A percentile compares a stretch with the other conserved stretches of the same genome.
These are phyloP conservation scores for Ciona savignyi DNA, from an alignment of 23 tunicate species.

Conservation along the genomic window DNA sequence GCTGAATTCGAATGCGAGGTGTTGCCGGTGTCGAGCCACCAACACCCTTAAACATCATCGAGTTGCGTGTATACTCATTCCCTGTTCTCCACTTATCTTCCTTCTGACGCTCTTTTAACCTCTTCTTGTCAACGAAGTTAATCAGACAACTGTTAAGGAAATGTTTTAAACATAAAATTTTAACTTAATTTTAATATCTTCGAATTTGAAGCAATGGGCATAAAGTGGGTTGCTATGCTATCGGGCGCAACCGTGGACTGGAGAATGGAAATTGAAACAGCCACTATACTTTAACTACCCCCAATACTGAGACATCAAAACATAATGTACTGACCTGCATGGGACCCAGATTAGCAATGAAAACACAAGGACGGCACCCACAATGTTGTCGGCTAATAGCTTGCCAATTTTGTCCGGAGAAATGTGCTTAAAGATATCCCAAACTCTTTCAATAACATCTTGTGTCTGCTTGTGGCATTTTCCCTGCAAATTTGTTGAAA, in stretches of 20 bases:
- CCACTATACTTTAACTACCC: too few relatives aligned
- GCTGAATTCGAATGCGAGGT: slow-evolving; percentile 43
- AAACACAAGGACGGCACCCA: slow-evolving; percentile 76
- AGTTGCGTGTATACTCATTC: slow-evolving; percentile 21
- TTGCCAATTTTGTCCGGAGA: slow-evolving; percentile 92
- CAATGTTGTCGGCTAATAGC: slow-evolving; percentile 82
- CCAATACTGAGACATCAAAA: too few relatives aligned
- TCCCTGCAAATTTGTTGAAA: slow-evolving; percentile 41
- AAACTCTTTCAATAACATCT: slow-evolving; percentile 84
- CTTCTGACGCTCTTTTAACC: slow-evolving; percentile 45
- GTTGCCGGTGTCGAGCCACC: slow-evolving; percentile 38
- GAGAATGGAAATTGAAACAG: too few relatives aligned
- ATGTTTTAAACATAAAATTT: background rate
- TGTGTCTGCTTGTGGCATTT: slow-evolving; percentile 74
- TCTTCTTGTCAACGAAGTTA: slow-evolving; percentile 92
- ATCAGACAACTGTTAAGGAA: slow-evolving; percentile 81
- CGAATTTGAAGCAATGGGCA: too few relatives aligned
- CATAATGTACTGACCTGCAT: too few relatives aligned
- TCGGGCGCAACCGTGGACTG: too few relatives aligned
- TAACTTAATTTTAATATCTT: too few relatives aligned
- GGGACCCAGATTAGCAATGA: slow-evolving; percentile 84
- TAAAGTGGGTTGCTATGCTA: too few relatives aligned
- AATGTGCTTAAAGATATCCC: slow-evolving; percentile 73
- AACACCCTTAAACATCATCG: slow-evolving; percentile 8
- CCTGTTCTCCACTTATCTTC: slow-evolving; percentile 39